phyloP scores from a whole-genome alignment of 2,888 invertebrate genomes.

The Stenurella melanura region DNA sequence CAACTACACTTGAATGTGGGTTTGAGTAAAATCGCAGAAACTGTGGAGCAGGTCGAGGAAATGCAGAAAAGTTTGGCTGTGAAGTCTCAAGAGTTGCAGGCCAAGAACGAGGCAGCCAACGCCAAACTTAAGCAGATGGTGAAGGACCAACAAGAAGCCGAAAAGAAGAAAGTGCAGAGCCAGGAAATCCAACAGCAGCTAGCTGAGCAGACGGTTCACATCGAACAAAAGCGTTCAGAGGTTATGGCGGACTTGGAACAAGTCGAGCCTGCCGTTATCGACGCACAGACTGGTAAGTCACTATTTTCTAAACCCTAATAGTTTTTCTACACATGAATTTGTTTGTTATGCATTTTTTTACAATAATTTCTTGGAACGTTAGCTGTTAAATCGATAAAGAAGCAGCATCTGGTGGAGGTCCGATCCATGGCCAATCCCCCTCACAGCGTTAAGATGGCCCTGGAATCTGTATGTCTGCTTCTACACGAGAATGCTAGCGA shows the following conservation, averaged over 20 bases:
- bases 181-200: slow-evolving; percentile 92
- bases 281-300: slow-evolving; percentile 92
- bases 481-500: slow-evolving; percentile 93
- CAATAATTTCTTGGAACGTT: slow-evolving; percentile 46
- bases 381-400: slow-evolving; percentile 97
- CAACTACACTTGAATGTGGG: slow-evolving; percentile 99
- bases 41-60: slow-evolving; percentile 99
- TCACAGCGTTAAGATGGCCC: slow-evolving; percentile 91
- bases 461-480: slow-evolving; percentile 95
- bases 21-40: slow-evolving; percentile 98
- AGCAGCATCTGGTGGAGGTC: slow-evolving; percentile 95
- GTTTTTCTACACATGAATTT: background rate
- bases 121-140: slow-evolving; percentile 99
- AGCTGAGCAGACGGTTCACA: slow-evolving; percentile 93
- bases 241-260: slow-evolving; percentile 97
- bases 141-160: slow-evolving; percentile 99
- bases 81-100: slow-evolving; percentile 95
- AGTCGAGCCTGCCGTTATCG: slow-evolving; percentile 99
- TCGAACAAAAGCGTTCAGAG: slow-evolving; percentile 93
- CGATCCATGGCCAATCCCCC: slow-evolving; percentile 97
- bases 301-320: slow-evolving; percentile 2
- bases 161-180: slow-evolving; percentile 98
- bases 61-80: slow-evolving; percentile 99
- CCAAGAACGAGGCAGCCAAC: slow-evolving; percentile 99
- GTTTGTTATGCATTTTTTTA: slow-evolving; percentile 52